Evolutionary conservation across 2,888 invertebrate genomes (phyloP).

Genomic region (Athripsodes cinereus): DNA sequence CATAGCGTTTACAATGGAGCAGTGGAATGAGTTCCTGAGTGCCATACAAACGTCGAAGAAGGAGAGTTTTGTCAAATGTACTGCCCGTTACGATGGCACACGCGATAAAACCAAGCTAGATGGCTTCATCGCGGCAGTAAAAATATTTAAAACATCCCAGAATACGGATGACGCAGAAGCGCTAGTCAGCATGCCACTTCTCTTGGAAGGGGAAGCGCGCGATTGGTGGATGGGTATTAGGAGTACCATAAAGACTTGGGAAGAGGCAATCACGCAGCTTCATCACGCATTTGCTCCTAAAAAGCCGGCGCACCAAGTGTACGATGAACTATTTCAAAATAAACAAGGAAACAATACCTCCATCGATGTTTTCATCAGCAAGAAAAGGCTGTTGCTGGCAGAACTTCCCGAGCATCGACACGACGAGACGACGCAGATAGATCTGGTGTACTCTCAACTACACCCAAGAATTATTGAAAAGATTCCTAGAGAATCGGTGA

Average conservation of each 20-base stretch:
- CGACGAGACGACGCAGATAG: background rate
- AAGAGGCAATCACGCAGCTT: background rate
- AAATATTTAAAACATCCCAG: background rate
- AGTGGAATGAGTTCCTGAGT: constrained; percentile 7
- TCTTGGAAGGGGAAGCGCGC: background rate
- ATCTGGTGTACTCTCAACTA: background rate
- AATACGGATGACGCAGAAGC: background rate
- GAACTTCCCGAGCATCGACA: background rate
- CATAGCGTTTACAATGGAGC: background rate
- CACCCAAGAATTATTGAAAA: background rate
- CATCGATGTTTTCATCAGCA: constrained; percentile 1
- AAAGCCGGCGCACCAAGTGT: background rate
- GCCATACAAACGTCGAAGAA: constrained; percentile 1
- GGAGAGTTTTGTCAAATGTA: constrained; percentile 6
- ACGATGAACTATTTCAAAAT: background rate
- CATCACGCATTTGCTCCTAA: background rate
- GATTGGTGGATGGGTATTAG: background rate
- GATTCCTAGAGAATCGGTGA: background rate
- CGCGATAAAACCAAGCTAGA: background rate
- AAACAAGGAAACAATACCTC: background rate
- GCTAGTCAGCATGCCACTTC: background rate
- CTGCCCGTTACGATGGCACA: background rate
- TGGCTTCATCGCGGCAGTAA: background rate
- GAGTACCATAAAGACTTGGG: background rate
- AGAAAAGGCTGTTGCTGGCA: background rate